Base-by-base conservation (phyloP, 1,140 invertebrate genomes). In the Zaprionus ghesquierei region DNA sequence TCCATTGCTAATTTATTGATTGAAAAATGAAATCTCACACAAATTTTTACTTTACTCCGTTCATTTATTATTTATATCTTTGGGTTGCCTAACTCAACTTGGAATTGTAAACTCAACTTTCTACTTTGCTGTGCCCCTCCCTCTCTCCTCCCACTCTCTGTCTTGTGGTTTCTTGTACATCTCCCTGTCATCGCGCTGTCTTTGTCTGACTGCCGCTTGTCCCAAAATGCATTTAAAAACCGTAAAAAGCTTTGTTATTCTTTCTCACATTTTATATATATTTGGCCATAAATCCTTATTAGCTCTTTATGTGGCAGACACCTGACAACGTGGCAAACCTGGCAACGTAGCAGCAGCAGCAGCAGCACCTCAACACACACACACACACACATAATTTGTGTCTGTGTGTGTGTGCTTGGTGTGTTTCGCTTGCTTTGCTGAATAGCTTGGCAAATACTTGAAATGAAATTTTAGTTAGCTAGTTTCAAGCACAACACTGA, bases 361-460 rank as follows among this genome's bases (percentile, higher is more conserved):
- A 35, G 12, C n/a, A 38, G 35, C 35, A 15, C n/a, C 18, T 18
- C 22, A 35, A n/a, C 13, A 3, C 41, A 25, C n/a, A n/a, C n/a
- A n/a, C n/a, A 31, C 54, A 12, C 22, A 23, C 33, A 41, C n/a
- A 56, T 46, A 18, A 46, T 46, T 18, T 12, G 22, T 41, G 35
- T 41, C n/a, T 38, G 10, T 18, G 20, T 54, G 25, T 49, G 4
- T 33, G 25, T 41, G 10, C 2, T 3, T 18, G 54, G 15, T 27
- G 23, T 31, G 41, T 46, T 31, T 31, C 29, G 31, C 31, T 33
- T 33, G 31, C 29, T 10, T n/a, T 50, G 31, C 18, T 66, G 60
- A 63, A 69, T 69, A 18, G 61, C 33, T 70, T 58, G 53, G 29
- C 61, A 64, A 70, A 31, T 61, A 71, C 61, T 65, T 20, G 61